A percentile compares a stretch with the other conserved stretches of the same genome.
phyloP scores from a whole-genome alignment of 2,888 invertebrate genomes.

The Tenthredo scrophulariae region DNA sequence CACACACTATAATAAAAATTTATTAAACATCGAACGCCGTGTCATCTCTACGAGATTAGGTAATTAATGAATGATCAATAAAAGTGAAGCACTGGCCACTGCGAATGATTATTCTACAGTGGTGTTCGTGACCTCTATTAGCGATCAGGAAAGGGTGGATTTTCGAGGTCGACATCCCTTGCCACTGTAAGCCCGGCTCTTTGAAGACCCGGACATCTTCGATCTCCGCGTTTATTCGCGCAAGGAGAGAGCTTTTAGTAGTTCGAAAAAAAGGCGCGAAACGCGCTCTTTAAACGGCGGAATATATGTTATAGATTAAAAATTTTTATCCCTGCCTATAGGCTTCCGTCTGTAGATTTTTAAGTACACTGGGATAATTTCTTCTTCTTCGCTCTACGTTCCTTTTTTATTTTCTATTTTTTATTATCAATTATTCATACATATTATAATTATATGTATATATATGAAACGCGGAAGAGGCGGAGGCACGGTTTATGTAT shows the following conservation, averaged over 20 bases:
- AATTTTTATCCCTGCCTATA: neutral
- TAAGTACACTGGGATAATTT: constrained; percentile 14
- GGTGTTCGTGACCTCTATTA: neutral
- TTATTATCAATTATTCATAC: neutral
- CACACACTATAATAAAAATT: constrained; percentile 8
- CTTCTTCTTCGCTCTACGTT: too few relatives aligned
- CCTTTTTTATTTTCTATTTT: neutral
- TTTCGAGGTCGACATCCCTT: constrained; percentile 42
- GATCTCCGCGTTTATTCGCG: neutral
- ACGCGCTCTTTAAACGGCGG: neutral
- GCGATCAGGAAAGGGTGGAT: constrained; percentile 63
- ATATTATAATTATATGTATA: neutral
- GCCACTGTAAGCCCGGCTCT: constrained; percentile 39
- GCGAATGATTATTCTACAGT: neutral
- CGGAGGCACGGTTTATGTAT: constrained; percentile 29
- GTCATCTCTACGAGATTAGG: neutral
- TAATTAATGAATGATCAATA: neutral
- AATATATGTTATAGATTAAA: neutral
- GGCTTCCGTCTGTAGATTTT: neutral
- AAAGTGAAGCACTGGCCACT: constrained; percentile 16
- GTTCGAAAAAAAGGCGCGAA: constrained; percentile 6
- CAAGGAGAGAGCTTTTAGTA: neutral
- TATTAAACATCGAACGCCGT: constrained; percentile 35
- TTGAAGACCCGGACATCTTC: constrained; percentile 35
- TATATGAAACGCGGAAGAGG: constrained; percentile 49